A percentile compares a stretch with the other conserved stretches of the same genome.
Evolutionary conservation across 2,888 invertebrate species (phyloP).

Genomic region (Cynaeus angustus): DNA sequence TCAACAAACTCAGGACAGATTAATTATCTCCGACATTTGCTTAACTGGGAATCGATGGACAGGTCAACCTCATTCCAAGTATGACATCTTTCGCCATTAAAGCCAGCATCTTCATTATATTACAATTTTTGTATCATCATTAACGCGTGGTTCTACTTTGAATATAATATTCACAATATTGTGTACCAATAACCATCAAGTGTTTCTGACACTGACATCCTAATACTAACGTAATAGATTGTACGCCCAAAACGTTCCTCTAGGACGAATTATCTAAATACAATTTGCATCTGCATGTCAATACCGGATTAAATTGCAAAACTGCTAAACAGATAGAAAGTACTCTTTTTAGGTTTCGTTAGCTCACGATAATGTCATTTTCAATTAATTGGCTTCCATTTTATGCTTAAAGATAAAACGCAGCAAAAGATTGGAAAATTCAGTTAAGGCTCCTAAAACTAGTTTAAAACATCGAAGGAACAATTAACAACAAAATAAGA

Average conservation of each 20-base stretch:
- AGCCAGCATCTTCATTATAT: background rate
- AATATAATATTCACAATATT: background rate
- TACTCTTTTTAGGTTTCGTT: constrained; percentile 32
- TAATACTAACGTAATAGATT: constrained; percentile 21
- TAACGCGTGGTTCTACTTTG: background rate
- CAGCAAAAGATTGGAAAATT: constrained; percentile 24
- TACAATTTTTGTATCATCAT: background rate
- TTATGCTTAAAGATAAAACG: constrained; percentile 24
- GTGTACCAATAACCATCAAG: background rate
- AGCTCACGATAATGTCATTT: constrained; percentile 16
- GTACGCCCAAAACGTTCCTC: background rate
- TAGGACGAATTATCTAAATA: constrained; percentile 2
- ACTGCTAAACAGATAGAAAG: constrained; percentile 5
- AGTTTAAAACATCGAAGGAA: constrained; percentile 14
- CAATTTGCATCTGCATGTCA: constrained; percentile 4
- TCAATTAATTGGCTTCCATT: constrained; percentile 37
- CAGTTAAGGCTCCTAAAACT: constrained; percentile 21
- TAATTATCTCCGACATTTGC: constrained; percentile 29
- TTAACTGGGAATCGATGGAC: constrained; percentile 16
- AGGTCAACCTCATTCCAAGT: constrained; percentile 12
- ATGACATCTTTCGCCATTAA: background rate
- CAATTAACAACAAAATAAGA: constrained; percentile 4
- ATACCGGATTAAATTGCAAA: background rate
- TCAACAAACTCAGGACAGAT: constrained; percentile 25
- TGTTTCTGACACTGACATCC: constrained; percentile 23